These are phyloP conservation scores for Nasua narica DNA, from an alignment of 2,797 vertebrate genomes.

Conservation along the genomic window DNA sequence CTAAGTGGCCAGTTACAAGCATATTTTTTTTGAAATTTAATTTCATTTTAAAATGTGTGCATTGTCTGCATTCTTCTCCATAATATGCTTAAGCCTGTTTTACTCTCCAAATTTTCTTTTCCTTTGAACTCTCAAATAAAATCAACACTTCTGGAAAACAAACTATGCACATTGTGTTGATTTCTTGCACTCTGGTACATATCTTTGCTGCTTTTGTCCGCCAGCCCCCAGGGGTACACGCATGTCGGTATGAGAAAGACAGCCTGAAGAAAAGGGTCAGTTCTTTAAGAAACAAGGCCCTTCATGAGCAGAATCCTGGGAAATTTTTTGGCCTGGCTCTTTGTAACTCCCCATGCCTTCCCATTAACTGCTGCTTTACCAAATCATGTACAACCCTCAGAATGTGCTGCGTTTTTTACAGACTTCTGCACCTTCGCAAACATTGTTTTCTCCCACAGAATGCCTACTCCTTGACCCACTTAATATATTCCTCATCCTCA, in stretches of 20 bases:
- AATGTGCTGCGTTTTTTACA: neutral
- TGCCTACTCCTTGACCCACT: neutral
- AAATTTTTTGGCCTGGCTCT: neutral
- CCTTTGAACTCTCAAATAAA: neutral
- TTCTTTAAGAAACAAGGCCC: neutral
- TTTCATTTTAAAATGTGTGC: neutral
- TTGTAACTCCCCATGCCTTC: neutral
- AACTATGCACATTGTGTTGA: neutral
- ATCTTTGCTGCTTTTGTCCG: neutral
- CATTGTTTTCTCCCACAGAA: neutral
- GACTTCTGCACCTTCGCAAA: neutral
- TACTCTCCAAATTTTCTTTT: neutral
- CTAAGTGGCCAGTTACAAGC: neutral
- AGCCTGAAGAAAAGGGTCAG: neutral
- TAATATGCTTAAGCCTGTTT: neutral
- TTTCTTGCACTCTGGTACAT: neutral
- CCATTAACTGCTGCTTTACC: neutral
- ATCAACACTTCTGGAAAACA: neutral
- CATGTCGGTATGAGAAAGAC: neutral
- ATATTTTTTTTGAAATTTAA: neutral
- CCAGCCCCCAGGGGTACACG: neutral
- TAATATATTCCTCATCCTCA: neutral
- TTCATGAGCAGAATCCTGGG: neutral
- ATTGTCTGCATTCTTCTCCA: neutral
- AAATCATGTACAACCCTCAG: neutral